Percentiles rank a stretch among this genome's conserved stretches.
Conservation (phyloP, 2,888 invertebrate species). For the Mylabris sibirica region DNA sequence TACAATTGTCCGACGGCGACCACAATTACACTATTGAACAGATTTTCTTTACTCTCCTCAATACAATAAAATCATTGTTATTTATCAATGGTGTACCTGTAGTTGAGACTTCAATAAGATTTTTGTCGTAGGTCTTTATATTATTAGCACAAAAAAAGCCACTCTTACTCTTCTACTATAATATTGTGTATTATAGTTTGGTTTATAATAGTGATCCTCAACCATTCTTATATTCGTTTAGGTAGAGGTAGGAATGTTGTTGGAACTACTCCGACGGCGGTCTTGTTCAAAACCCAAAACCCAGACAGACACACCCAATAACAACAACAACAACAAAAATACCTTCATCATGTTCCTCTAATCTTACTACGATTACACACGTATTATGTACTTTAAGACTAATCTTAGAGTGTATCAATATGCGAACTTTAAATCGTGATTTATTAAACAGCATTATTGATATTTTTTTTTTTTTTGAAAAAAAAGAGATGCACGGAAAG, state of each 20-base stretch:
- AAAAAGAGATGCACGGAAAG: background rate
- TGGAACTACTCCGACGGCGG: slow-evolving; percentile 16
- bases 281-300: slow-evolving; percentile 2
- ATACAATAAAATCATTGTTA: slow-evolving; percentile 30
- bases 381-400: background rate
- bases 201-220: slow-evolving; percentile 8
- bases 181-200: too few relatives aligned
- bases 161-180: background rate
- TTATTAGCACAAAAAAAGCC: slow-evolving; percentile 4
- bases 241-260: slow-evolving; percentile 4
- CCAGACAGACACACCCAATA: slow-evolving; percentile 17
- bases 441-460: background rate
- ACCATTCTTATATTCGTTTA: background rate
- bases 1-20: slow-evolving; percentile 44
- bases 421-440: background rate
- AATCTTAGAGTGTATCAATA: background rate
- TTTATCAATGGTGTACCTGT: slow-evolving; percentile 38
- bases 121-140: slow-evolving; percentile 20
- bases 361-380: background rate
- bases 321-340: slow-evolving; percentile 3
- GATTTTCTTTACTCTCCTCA: slow-evolving; percentile 37
- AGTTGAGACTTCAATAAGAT: slow-evolving; percentile 22
- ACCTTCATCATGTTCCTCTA: background rate
- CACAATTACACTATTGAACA: slow-evolving; percentile 33
- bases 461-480: background rate